phyloP scores from a whole-genome alignment of 2,888 invertebrate genomes.

The Panzeria rudis region DNA sequence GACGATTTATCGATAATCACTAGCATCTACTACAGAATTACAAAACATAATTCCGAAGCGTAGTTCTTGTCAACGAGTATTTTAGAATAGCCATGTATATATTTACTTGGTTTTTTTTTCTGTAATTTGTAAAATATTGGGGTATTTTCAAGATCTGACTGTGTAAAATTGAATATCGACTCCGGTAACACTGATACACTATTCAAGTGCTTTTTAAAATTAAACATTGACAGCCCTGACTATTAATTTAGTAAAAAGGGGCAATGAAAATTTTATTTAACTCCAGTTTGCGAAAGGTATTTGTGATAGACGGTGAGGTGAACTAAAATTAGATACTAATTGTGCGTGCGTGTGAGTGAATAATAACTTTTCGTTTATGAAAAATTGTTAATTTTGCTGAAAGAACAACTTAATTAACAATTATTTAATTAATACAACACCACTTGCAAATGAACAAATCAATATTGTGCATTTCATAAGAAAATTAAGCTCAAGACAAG shows the following conservation, averaged over 20 bases:
- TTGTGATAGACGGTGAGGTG: conserved; percentile 39
- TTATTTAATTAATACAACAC: conserved; percentile 6
- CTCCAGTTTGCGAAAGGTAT: conserved; percentile 54
- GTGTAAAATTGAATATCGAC: too few species aligned
- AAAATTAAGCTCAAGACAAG: conserved; percentile 2
- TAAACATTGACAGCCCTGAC: conserved; percentile 27
- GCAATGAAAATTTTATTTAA: conserved; percentile 36
- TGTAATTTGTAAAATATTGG: too few species aligned
- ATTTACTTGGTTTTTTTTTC: too few species aligned
- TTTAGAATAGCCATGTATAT: too few species aligned
- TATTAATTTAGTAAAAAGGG: conserved; percentile 35
- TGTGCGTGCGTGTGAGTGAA: conserved; percentile 22
- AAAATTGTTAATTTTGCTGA: conserved; percentile 21
- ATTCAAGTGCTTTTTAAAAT: neutral
- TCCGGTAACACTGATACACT: too few species aligned
- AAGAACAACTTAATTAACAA: conserved; percentile 21
- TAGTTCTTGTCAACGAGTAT: too few species aligned
- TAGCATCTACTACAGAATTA: too few species aligned
- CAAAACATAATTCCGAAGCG: too few species aligned
- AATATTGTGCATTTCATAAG: conserved; percentile 29
- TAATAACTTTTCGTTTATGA: conserved; percentile 16
- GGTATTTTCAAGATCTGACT: too few species aligned
- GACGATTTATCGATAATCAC: too few species aligned
- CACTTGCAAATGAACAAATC: conserved; percentile 42
- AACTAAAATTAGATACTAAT: neutral